A percentile compares a stretch with the other conserved stretches of the same genome.
phyloP scores from a whole-genome alignment of 2,888 invertebrate species.

The Diabrotica balteata region DNA sequence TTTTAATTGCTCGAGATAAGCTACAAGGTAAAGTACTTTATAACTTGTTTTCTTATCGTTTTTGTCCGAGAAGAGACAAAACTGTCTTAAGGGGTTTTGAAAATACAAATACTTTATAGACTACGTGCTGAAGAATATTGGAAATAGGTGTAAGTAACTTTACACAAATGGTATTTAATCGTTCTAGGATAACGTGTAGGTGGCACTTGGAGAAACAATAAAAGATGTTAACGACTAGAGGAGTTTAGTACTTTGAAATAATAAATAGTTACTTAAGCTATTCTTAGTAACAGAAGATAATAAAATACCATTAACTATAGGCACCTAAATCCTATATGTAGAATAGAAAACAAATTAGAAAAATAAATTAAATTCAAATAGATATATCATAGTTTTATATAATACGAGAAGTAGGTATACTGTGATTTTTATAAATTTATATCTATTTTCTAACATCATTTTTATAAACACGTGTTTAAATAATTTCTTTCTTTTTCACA shows the following conservation, averaged over 20 bases:
- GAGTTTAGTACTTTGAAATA: background rate
- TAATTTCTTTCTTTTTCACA: too few species aligned
- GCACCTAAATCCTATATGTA: background rate
- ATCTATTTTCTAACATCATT: too few species aligned
- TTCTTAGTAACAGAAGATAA: background rate
- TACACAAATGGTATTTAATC: constrained; percentile 11
- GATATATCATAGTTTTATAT: background rate
- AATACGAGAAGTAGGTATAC: background rate
- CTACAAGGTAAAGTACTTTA: constrained; percentile 23
- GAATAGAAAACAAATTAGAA: background rate
- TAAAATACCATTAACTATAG: too few species aligned
- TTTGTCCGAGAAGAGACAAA: constrained; percentile 4
- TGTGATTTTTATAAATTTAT: too few species aligned
- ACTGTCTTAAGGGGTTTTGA: constrained; percentile 12
- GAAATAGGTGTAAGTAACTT: background rate
- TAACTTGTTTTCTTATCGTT: constrained; percentile 17
- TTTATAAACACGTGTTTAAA: too few species aligned
- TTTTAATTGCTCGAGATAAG: constrained; percentile 20
- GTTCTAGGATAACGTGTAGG: constrained; percentile 6
- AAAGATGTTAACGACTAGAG: background rate
- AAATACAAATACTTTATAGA: constrained; percentile 8
- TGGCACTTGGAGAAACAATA: constrained; percentile 1
- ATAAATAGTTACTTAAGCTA: background rate
- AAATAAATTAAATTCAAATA: background rate
- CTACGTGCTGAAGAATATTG: background rate